Evolutionary conservation across 2,888 invertebrate species (phyloP).

Genomic region (Mactromeris polynyma): DNA sequence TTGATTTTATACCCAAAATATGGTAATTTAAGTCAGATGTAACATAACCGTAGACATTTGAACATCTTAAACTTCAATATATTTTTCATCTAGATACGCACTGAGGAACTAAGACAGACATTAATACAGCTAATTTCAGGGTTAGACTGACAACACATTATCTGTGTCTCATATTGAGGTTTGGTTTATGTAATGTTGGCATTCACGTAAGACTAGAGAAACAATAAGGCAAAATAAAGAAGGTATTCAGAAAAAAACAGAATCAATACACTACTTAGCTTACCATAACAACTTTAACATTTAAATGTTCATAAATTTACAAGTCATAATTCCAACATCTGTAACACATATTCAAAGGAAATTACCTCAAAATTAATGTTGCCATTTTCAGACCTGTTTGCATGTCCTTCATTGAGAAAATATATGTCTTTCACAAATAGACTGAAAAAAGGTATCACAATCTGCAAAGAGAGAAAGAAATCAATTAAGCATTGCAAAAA

Average conservation of each 20-base stretch:
- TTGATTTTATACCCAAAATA: background rate
- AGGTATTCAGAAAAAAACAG: background rate
- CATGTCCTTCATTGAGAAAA: conserved; percentile 95
- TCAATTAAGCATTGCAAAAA: background rate
- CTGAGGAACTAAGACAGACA: background rate
- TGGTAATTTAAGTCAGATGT: background rate
- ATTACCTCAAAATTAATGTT: conserved; percentile 95
- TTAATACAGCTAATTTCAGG: background rate
- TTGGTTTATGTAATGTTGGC: background rate
- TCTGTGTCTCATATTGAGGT: background rate
- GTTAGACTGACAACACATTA: background rate
- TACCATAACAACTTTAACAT: too few relatives aligned
- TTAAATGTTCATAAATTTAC: too few relatives aligned
- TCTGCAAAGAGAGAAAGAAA: conserved; percentile 88
- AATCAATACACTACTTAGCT: background rate
- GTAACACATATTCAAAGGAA: background rate
- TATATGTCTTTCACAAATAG: conserved; percentile 95
- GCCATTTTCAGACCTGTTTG: conserved; percentile 93
- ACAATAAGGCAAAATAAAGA: background rate
- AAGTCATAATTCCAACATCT: too few relatives aligned
- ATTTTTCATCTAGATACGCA: background rate
- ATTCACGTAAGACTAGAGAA: background rate
- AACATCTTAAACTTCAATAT: background rate
- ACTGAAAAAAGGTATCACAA: conserved; percentile 96
- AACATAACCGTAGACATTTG: background rate